Base-by-base conservation (phyloP, 1,140 invertebrate genomes). In the Nixonia krombeini region DNA sequence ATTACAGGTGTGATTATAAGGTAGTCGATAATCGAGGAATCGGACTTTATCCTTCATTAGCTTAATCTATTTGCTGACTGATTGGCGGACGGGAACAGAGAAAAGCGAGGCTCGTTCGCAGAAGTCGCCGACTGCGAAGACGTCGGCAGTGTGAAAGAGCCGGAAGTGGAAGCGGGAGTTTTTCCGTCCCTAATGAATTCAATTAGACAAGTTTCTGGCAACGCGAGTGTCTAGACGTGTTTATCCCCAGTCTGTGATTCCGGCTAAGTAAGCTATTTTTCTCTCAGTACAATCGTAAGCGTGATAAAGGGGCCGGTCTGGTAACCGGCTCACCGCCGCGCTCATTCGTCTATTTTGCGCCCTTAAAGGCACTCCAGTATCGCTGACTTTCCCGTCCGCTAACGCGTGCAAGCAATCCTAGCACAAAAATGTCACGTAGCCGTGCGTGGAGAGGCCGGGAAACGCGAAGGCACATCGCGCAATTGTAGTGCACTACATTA, bases 341-440 rank as follows among this genome's bases (percentile, higher is more conserved):
- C 12, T 35, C 28, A 51, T 44, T 17, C 31, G 25, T 57, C 52
- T 40, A 38, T 66, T 66, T 55, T 42, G 21, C 42, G 33, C 35
- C 47, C 46, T 56, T 52, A 61, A 61, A 67, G 52, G 51, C 52
- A 13, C 62, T 73, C 21, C 31, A 67, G 52, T 66, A 67, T 63
- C 29, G 66, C 63, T 73, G 71, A 73, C 59, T 29, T 42, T 46
- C 37, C 64, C 53, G 42, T 61, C 17, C 26, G 13, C 7, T 53
- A 9, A 18, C 23, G 50, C 50, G 55, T 50, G 47, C 17, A 31
- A 56, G 37, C 41, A n/a, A 9, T 53, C 18, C 45, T 47, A 33
- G 44, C 46, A 52, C 62, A 73, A 59, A 68, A 68, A 68, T 65
- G 67, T 73, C 67, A 73, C 67, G 67, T 73, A n/a, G n/a, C 53